A percentile compares a stretch with the other conserved stretches of the same genome.
phyloP scores from a whole-genome alignment of 1,140 invertebrate species.

The Tetramorium parvispinum region DNA sequence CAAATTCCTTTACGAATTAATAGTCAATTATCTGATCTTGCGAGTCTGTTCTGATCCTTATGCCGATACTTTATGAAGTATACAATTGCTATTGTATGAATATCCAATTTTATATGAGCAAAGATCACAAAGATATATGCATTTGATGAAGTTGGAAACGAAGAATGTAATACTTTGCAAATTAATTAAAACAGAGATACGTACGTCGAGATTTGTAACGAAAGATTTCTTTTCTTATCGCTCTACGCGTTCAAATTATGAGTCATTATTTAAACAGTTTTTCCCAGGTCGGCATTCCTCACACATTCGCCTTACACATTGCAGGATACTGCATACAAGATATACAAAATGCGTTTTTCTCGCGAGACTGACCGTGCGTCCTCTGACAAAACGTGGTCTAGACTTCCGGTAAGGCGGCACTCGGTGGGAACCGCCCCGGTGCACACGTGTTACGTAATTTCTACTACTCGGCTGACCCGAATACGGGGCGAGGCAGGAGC shows the following conservation, averaged over 20 bases:
- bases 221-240: background rate
- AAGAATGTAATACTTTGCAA: background rate
- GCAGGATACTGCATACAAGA: background rate
- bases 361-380: constrained; percentile 50
- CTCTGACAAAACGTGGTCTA: constrained; percentile 56
- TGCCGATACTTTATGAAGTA: background rate
- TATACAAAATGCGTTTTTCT: constrained; percentile 17
- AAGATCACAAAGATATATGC: background rate
- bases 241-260: background rate
- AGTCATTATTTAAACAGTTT: background rate
- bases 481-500: constrained; percentile 77
- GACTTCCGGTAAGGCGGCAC: constrained; percentile 79
- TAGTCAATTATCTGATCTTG: background rate
- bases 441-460: constrained; percentile 77
- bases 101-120: background rate
- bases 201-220: background rate
- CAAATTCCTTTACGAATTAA: background rate
- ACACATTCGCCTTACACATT: too few relatives aligned
- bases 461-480: constrained; percentile 82
- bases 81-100: background rate
- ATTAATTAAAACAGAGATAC: background rate
- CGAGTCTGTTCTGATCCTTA: background rate
- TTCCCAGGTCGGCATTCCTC: background rate
- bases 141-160: background rate
- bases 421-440: constrained; percentile 79